Evolutionary conservation across 2,797 vertebrate species (phyloP), one percentile per base, ranked within the genome.

Genomic region (Rhinatrema bivittatum): DNA sequence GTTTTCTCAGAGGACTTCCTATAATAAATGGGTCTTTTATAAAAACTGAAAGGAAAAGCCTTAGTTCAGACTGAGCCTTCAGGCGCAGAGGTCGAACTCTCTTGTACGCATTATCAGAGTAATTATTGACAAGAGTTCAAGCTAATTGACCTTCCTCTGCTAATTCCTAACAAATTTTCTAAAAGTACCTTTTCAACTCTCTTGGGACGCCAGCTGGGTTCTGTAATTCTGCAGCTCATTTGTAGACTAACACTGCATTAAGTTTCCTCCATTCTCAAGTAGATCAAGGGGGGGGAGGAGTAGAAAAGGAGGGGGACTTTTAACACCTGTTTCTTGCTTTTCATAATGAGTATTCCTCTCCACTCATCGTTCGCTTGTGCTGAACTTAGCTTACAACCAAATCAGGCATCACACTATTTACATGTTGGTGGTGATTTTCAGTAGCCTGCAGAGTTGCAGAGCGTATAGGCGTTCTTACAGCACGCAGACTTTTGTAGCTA

Each of bases 41-140:
- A 27, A n/a, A 52, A 65, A 62, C 63, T 37, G 46, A 35, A 43
- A 29, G n/a, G 22, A 44, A 29, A 49, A 32, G 13, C 49, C 46
- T 31, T 45, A 56, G 20, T 53, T 61, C 39, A 41, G 43, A 33
- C 49, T 23, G 50, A 32, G 43, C 50, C 46, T 32, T 50, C 17
- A 5, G 42, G 42, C 35, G 31, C 32, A 39, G 30, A 28, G n/a
- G 36, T 25, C 20, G 37, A 54, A 57, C 41, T 52, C 30, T 36
- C 22, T 48, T 49, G 29, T 42, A 42, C 25, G 2, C 52, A 17
- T 44, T 44, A 21, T n/a, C 27, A 13, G 22, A 39, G 33, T 33
- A 29, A 58, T 67, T 75, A 52, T 64, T 68, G 63, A 39, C 36
- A 57, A n/a, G 50, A 55, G 24, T 62, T 61, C 60, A 53, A 52